phyloP scores from a whole-genome alignment of 2,888 invertebrate genomes.

The Aelia acuminata region DNA sequence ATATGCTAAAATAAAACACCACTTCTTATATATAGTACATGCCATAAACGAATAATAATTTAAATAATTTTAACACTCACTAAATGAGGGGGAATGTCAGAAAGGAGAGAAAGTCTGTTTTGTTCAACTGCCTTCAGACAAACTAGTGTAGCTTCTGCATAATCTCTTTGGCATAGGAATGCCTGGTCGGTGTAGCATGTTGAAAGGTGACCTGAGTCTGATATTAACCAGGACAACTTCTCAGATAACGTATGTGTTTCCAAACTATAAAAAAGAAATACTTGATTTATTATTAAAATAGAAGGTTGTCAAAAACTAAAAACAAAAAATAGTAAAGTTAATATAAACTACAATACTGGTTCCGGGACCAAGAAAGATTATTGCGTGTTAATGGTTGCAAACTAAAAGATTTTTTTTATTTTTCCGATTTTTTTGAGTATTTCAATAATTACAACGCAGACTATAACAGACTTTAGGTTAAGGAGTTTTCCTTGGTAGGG shows the following conservation, averaged over 20 bases:
- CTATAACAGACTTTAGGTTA: too few relatives aligned
- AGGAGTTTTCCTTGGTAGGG: too few relatives aligned
- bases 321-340: neutral
- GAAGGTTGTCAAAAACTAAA: neutral
- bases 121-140: conserved; percentile 77
- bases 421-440: too few relatives aligned
- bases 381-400: too few relatives aligned
- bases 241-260: conserved; percentile 74
- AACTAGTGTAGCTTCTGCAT: conserved; percentile 75
- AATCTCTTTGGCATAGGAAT: conserved; percentile 75
- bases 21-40: too few relatives aligned
- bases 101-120: conserved; percentile 75
- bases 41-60: too few relatives aligned
- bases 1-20: too few relatives aligned
- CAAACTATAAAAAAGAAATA: conserved; percentile 70
- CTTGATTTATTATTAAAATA: neutral
- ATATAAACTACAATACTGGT: neutral
- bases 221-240: conserved; percentile 75
- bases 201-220: conserved; percentile 75
- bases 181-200: conserved; percentile 75
- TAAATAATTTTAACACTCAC: conserved; percentile 67
- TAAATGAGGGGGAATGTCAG: conserved; percentile 76
- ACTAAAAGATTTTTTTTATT: too few relatives aligned
- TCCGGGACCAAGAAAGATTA: too few relatives aligned
- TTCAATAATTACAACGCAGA: too few relatives aligned